A percentile compares a stretch with the other conserved stretches of the same genome.
Evolutionary conservation across 2,797 vertebrate species (phyloP).

Genomic region (Scyliorhinus canicula): DNA sequence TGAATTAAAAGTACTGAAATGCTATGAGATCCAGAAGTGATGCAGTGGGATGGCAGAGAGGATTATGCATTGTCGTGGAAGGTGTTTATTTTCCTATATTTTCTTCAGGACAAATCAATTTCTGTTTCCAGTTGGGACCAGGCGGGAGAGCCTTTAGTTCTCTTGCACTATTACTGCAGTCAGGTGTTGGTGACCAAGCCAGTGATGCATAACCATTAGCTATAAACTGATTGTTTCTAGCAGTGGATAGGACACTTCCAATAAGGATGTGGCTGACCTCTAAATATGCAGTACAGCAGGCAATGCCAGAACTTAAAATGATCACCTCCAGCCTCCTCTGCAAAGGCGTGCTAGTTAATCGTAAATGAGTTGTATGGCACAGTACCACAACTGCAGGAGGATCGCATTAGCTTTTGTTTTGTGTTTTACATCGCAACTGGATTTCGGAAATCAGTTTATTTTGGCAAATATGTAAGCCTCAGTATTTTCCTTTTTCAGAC

Average conservation of each 20-base stretch:
- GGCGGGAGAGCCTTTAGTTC: background rate
- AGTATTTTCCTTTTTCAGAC: background rate
- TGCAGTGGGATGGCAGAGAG: background rate
- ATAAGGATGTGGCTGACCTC: background rate
- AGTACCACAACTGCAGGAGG: background rate
- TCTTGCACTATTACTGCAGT: background rate
- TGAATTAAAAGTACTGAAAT: too few relatives aligned
- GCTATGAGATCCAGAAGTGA: background rate
- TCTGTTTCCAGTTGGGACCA: background rate
- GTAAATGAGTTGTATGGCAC: background rate
- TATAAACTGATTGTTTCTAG: background rate
- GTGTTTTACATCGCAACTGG: background rate
- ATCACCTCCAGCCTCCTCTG: background rate
- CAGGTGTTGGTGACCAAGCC: background rate
- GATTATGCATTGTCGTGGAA: too few relatives aligned
- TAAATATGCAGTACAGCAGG: background rate
- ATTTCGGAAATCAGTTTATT: background rate
- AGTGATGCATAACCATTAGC: background rate
- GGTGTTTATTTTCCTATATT: background rate
- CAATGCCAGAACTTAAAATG: background rate
- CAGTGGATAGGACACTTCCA: background rate
- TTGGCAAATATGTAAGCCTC: background rate
- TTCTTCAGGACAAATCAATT: background rate
- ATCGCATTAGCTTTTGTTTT: background rate
- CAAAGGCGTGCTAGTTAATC: background rate